These are phyloP conservation scores for Acrocephalus arundinaceus DNA, from an alignment of 2,113 vertebrate species.

Conservation along the genomic window DNA sequence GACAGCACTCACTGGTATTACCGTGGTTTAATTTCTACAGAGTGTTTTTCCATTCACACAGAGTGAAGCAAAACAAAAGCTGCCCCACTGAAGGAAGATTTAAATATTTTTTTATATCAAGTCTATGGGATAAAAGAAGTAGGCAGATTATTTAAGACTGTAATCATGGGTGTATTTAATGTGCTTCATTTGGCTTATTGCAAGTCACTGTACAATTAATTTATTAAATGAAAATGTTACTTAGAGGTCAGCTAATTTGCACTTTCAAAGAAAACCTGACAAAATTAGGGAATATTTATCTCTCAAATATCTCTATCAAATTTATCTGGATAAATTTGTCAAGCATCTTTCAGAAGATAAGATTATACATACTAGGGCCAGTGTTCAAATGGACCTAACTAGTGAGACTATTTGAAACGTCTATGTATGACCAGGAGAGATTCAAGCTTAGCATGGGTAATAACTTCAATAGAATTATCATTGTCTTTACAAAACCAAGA, in stretches of 20 bases:
- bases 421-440: neutral
- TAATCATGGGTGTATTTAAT: neutral
- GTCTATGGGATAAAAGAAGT: neutral
- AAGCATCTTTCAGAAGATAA: neutral
- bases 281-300: neutral
- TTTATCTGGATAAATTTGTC: neutral
- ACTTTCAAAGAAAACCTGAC: neutral
- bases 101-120: neutral
- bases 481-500: neutral
- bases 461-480: neutral
- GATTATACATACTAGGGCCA: no score
- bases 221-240: neutral
- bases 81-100: neutral
- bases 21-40: neutral
- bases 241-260: neutral
- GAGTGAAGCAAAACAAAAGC: neutral
- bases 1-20: neutral
- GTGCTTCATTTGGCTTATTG: neutral
- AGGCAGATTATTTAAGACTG: neutral
- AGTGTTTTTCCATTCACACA: neutral
- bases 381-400: neutral
- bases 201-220: neutral
- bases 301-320: no score
- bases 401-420: neutral
- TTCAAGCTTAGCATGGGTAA: neutral